Base-by-base conservation (phyloP, 2,113 vertebrate species). In the Chaetodon auriga region DNA sequence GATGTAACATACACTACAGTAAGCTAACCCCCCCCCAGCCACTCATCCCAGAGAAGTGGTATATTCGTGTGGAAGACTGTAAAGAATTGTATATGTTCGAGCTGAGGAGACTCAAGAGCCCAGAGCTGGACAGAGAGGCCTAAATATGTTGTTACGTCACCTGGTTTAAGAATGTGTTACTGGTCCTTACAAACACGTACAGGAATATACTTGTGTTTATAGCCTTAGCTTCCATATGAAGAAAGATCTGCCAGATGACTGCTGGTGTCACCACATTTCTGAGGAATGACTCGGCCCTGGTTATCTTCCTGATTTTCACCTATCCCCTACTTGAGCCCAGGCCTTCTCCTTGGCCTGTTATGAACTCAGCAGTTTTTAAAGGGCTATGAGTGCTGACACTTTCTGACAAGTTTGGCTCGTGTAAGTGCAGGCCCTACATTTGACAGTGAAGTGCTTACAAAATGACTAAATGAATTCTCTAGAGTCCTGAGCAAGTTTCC, bases 341-440 rank as follows among this genome's bases (percentile, higher is more conserved):
- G 92, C 89, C 76, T 80, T 70, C 48, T 83, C 53, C 77, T 75
- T 23, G 83, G 83, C 88, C 86, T 87, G 16, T 80, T 48, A 87
- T 87, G 82, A 91, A 82, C 82, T 90, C 86, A 90, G 90, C 88
- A 89, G 0, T 74, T 89, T 89, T 21, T 9, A 53, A n/a, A 68
- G 36, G 76, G 77, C 66, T 72, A 54, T 60, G 9, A 70, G 13
- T 35, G 30, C 68, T 35, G 68, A 84, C 82, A 72, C 69, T 79
- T 78, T 72, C 16, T 74, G 54, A 80, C 64, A 66, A 51, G 43
- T 81, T 74, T 77, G 54, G 60, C 53, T 78, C 62, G 45, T 7
- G 46, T 60, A 51, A 72, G 72, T 4, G 19, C 48, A 63, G 75
- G 72, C n/a, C 57, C 60, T 51, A 30, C 36, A 6, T 58, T 48